Evolutionary conservation across 2,797 vertebrate species (phyloP).

Genomic region (Mormyrus proboscirostris): DNA sequence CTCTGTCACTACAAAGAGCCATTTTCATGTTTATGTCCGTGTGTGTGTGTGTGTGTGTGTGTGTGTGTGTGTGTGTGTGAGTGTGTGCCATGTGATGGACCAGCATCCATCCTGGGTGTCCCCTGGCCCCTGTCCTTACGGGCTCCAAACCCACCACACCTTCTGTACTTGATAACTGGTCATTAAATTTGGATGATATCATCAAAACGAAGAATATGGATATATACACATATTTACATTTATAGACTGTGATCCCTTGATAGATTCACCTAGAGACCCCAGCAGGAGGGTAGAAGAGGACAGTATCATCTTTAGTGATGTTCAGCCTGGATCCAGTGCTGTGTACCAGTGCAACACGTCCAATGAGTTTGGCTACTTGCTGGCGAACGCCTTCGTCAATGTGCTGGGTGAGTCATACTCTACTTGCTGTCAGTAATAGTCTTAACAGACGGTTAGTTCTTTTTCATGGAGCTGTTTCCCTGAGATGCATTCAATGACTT

Average conservation of each 20-base stretch:
- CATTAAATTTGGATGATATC: background rate
- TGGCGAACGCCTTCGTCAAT: conserved; percentile 90
- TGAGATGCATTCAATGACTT: background rate
- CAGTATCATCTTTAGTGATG: conserved; percentile 78
- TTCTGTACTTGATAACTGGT: background rate
- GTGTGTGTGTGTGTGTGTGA: background rate
- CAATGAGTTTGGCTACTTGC: conserved; percentile 87
- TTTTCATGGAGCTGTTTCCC: background rate
- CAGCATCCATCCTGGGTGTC: background rate
- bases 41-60: too few species aligned
- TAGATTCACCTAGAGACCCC: conserved; percentile 77
- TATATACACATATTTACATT: conserved; percentile 7
- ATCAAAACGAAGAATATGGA: background rate
- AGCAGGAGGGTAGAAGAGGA: conserved; percentile 79
- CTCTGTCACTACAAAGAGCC: background rate
- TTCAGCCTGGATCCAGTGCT: conserved; percentile 79
- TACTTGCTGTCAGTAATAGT: background rate
- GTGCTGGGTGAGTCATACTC: conserved; percentile 76
- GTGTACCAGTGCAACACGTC: conserved; percentile 95
- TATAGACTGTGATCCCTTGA: conserved; percentile 25
- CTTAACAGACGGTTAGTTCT: background rate
- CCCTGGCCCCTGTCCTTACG: background rate
- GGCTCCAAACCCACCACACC: background rate
- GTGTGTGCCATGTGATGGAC: background rate
- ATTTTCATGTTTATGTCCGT: background rate